Evolutionary conservation across 2,113 vertebrate species (phyloP), one percentile per base, ranked within the genome.

Genomic region (Ariopsis seemanni): DNA sequence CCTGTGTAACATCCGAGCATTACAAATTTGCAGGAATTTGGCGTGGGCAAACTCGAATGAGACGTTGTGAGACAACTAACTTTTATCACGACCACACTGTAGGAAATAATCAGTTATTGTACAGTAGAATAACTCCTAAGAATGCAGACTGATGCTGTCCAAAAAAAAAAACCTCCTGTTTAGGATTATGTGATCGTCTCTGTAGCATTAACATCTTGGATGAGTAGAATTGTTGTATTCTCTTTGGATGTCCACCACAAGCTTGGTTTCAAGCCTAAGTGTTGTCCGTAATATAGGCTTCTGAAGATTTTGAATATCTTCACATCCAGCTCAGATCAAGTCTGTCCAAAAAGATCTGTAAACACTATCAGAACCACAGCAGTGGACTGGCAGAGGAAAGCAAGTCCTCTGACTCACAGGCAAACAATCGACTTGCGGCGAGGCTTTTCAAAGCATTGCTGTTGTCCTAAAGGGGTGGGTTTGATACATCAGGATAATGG

Each of bases 381-480:
- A 86, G 27, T 84, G 71, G 80, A 71, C 63, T 82, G 81, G 72
- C 83, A 72, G 79, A 34, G 65, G 83, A 74, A 84, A 80, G 87
- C 82, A 86, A 86, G 82, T 90, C 85, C 88, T 88, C 83, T 90
- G 89, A 94, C 92, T 94, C 90, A 94, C 91, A 94, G 87, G 88
- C 90, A 94, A 94, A 93, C 92, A 93, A 91, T 91, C 88, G 93
- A 94, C 92, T 60, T 67, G 92, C 90, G 92, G 82, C 55, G 42
- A 90, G 91, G 83, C 87, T 84, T 92, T 92, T 92, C 89, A 87
- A 77, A 17, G 80, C 82, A 88, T 83, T 74, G 91, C 89, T 89
- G 84, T 90, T 91, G 92, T 34, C 58, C 52, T 79, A 27, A 27
- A 22, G 27, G 71, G 58, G 57, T 42, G 81, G 81, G 69, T 83